These are phyloP conservation scores for Heloderma charlesbogerti DNA, from an alignment of 2,113 vertebrate species.

Conservation along the genomic window DNA sequence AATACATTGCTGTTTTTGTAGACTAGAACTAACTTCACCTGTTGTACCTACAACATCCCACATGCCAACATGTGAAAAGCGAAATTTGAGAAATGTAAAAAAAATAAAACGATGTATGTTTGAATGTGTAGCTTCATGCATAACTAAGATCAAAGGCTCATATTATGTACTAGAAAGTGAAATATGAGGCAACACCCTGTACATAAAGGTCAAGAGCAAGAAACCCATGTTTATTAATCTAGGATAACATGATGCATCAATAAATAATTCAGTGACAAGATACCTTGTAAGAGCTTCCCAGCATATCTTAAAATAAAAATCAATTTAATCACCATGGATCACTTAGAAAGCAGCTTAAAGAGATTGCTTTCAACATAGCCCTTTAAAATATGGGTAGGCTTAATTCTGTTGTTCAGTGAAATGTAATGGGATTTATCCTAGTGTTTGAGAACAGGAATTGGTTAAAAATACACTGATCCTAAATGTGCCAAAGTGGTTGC, in stretches of 20 bases:
- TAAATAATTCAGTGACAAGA: neutral
- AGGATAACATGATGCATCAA: slow-evolving; percentile 20
- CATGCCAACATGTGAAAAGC: neutral
- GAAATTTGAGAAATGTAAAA: neutral
- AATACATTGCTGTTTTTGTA: neutral
- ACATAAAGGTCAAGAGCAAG: neutral
- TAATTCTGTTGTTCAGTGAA: slow-evolving; percentile 24
- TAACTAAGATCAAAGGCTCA: neutral
- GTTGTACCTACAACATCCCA: neutral
- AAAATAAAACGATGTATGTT: neutral
- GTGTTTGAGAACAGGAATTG: slow-evolving; percentile 3
- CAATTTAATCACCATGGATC: neutral
- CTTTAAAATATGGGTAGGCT: slow-evolving; percentile 11
- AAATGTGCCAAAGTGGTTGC: neutral
- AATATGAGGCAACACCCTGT: neutral
- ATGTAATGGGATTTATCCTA: neutral
- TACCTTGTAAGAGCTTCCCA: neutral
- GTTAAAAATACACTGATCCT: neutral
- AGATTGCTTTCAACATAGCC: neutral
- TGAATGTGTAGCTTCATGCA: neutral
- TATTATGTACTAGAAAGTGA: slow-evolving; percentile 17
- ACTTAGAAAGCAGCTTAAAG: slow-evolving; percentile 19
- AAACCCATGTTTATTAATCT: slow-evolving; percentile 6
- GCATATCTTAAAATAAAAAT: slow-evolving; percentile 13
- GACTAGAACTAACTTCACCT: neutral